phyloP scores from a whole-genome alignment of 2,888 invertebrate genomes.

The Anodontia alba region DNA sequence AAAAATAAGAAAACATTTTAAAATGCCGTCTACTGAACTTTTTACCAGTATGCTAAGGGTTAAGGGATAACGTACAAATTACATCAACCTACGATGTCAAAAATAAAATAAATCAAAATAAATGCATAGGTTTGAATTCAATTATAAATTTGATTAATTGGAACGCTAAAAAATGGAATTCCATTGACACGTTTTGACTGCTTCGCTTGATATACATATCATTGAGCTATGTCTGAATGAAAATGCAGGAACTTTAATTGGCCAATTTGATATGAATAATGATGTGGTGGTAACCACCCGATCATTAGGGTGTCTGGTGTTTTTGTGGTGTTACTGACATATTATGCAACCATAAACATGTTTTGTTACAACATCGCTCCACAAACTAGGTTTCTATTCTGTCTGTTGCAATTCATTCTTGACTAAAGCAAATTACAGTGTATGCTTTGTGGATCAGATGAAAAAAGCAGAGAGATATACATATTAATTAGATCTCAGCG shows the following conservation, averaged over 20 bases:
- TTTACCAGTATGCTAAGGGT: too few species aligned
- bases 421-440: too few species aligned
- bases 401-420: too few species aligned
- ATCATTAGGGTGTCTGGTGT: constrained; percentile 1
- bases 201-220: not conserved
- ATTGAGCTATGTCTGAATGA: not conserved
- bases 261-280: not conserved
- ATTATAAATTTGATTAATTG: constrained; percentile 7
- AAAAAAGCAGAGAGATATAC: too few species aligned
- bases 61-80: too few species aligned
- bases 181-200: not conserved
- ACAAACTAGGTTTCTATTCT: too few species aligned
- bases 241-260: constrained; percentile 6
- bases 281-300: not conserved
- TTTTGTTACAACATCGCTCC: too few species aligned
- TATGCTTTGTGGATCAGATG: too few species aligned
- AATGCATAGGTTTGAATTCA: not conserved
- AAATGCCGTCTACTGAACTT: too few species aligned
- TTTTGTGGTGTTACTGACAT: not conserved
- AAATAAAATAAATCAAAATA: constrained; percentile 5
- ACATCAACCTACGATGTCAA: not conserved
- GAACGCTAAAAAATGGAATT: not conserved
- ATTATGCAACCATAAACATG: not conserved
- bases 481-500: too few species aligned
- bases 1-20: too few species aligned